Conservation (phyloP, 1,140 invertebrate species). For the Cyclargus thomasi region DNA sequence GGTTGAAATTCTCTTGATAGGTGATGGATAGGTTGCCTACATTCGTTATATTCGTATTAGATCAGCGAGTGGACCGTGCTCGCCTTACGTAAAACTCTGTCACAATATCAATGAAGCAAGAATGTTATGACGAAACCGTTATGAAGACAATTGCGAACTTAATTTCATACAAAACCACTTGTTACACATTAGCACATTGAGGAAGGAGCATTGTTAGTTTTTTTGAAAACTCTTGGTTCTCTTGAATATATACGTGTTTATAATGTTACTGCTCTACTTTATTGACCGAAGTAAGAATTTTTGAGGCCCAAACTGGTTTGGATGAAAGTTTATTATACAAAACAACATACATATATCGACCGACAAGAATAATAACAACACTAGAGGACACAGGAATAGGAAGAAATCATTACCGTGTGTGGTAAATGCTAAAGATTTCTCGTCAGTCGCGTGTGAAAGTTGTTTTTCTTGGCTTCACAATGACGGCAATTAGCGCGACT, state of each 20-base stretch:
- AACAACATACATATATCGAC: not conserved
- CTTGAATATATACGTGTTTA: too few species aligned
- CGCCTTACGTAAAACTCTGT: slow-evolving; percentile 61
- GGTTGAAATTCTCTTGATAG: too few species aligned
- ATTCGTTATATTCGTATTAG: slow-evolving; percentile 8
- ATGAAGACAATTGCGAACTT: slow-evolving; percentile 20
- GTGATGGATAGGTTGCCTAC: not conserved
- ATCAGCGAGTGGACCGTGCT: slow-evolving; percentile 26
- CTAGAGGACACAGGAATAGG: slow-evolving; percentile 16
- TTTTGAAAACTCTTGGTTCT: not conserved
- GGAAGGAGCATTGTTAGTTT: not conserved
- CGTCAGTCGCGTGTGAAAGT: slow-evolving; percentile 54
- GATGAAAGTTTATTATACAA: not conserved
- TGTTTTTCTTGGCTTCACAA: slow-evolving; percentile 46
- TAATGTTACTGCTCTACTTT: too few species aligned
- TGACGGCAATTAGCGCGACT: slow-evolving; percentile 8
- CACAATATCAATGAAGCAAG: slow-evolving; percentile 47
- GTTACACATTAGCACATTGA: not conserved
- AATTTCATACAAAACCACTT: not conserved
- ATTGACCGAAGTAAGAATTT: too few species aligned
- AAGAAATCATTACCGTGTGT: slow-evolving; percentile 24
- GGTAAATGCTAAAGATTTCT: slow-evolving; percentile 42
- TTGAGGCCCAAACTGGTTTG: too few species aligned
- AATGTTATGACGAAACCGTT: slow-evolving; percentile 47
- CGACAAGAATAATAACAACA: not conserved